Percentiles rank a stretch among this genome's conserved stretches.
Conservation (phyloP, 1,140 invertebrate species). For the Eupristina koningsbergeri region DNA sequence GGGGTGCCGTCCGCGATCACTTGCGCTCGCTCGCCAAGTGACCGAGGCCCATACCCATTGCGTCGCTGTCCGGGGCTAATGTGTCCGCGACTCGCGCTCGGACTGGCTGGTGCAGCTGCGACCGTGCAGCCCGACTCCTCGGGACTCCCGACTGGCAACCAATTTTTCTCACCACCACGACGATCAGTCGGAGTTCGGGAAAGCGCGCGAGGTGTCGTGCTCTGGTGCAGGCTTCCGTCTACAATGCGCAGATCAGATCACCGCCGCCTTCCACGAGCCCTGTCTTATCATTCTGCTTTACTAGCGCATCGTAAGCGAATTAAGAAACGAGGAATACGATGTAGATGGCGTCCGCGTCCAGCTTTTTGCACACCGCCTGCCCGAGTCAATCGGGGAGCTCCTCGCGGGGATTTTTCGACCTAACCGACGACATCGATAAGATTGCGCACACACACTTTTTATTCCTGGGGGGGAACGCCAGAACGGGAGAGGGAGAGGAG, state of each 20-base stretch:
- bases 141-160: conserved; percentile 1
- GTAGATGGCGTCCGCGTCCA: neutral
- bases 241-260: too few relatives aligned
- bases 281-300: neutral
- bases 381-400: neutral
- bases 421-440: neutral
- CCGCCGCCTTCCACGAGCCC: neutral
- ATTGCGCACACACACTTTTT: too few relatives aligned
- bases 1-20: neutral
- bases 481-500: too few relatives aligned
- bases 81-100: neutral
- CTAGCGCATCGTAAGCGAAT: neutral
- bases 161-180: neutral
- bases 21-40: conserved; percentile 1
- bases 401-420: neutral
- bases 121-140: neutral
- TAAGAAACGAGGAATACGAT: neutral
- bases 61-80: neutral
- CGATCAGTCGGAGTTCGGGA: neutral
- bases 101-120: conserved; percentile 3
- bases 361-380: neutral
- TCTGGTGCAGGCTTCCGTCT: neutral
- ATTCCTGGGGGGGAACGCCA: too few relatives aligned
- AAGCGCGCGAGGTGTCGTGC: too few relatives aligned
- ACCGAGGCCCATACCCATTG: conserved; percentile 4